Percentiles rank a stretch among this genome's conserved stretches.
Conservation (phyloP, 2,888 invertebrate genomes). For the Belgica antarctica region DNA sequence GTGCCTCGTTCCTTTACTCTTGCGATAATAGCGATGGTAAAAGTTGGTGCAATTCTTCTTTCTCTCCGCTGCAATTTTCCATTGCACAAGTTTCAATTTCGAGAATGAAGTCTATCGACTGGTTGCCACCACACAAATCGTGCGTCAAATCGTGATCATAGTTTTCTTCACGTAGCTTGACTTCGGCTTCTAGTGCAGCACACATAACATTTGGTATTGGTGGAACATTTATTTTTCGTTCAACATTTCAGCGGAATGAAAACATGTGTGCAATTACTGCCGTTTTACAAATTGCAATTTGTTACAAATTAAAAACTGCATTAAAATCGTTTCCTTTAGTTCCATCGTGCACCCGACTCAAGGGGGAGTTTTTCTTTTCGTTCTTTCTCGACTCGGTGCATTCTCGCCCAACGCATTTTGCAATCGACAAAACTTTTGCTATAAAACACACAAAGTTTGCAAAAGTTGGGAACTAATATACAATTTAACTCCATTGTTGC, state of each 20-base stretch:
- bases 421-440: conserved; percentile 14
- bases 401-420: conserved; percentile 13
- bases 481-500: conserved; percentile 41
- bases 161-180: conserved; percentile 1
- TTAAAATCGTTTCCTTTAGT: conserved; percentile 42
- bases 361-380: not conserved
- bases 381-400: too few relatives aligned
- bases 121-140: conserved; percentile 25
- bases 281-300: conserved; percentile 40
- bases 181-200: not conserved
- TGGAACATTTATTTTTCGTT: not conserved
- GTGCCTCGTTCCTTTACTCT: not conserved
- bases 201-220: conserved; percentile 36
- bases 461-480: conserved; percentile 42
- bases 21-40: not conserved
- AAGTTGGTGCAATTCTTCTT: not conserved
- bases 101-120: conserved; percentile 12
- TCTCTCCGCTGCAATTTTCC: conserved; percentile 3
- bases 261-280: conserved; percentile 43
- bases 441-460: conserved; percentile 26
- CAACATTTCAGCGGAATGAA: not conserved
- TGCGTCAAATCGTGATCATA: conserved; percentile 44
- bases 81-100: conserved; percentile 1
- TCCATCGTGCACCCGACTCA: not conserved
- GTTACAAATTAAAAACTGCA: conserved; percentile 40